Evolutionary conservation across 2,113 vertebrate genomes (phyloP).

Genomic region (Phasianus colchicus): DNA sequence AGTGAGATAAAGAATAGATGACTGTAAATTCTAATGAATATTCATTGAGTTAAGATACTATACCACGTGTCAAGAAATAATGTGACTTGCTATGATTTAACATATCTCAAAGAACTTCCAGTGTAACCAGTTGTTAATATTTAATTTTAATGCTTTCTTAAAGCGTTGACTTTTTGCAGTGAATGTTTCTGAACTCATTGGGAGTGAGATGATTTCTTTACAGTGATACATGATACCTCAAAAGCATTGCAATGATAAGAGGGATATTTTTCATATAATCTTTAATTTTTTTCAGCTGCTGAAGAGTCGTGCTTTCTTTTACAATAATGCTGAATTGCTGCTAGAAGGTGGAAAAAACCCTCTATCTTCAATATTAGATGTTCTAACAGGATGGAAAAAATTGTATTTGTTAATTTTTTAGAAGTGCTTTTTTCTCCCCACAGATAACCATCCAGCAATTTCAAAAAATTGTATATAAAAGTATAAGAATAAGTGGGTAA

Average conservation of each 20-base stretch:
- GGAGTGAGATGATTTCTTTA: neutral
- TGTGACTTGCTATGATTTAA: neutral
- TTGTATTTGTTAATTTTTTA: neutral
- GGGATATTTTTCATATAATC: neutral
- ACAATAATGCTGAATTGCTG: neutral
- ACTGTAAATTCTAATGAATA: conserved; percentile 42
- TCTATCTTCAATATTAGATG: neutral
- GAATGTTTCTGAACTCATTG: neutral
- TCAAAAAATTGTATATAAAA: no score
- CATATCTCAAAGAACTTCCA: neutral
- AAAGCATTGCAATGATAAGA: neutral
- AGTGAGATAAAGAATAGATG: conserved; percentile 1
- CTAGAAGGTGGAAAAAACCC: neutral
- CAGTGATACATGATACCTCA: neutral
- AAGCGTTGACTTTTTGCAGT: neutral
- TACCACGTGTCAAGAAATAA: neutral
- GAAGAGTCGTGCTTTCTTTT: neutral
- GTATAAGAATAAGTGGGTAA: neutral
- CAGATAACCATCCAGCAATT: neutral
- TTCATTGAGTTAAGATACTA: conserved; percentile 13
- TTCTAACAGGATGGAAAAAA: neutral
- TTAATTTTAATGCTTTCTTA: conserved; percentile 14
- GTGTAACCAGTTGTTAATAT: neutral
- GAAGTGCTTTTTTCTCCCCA: neutral
- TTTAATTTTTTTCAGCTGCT: neutral